Percentiles rank a stretch among this genome's conserved stretches.
Conservation (phyloP, 2,888 invertebrate species). For the Leucophenga maculata region DNA sequence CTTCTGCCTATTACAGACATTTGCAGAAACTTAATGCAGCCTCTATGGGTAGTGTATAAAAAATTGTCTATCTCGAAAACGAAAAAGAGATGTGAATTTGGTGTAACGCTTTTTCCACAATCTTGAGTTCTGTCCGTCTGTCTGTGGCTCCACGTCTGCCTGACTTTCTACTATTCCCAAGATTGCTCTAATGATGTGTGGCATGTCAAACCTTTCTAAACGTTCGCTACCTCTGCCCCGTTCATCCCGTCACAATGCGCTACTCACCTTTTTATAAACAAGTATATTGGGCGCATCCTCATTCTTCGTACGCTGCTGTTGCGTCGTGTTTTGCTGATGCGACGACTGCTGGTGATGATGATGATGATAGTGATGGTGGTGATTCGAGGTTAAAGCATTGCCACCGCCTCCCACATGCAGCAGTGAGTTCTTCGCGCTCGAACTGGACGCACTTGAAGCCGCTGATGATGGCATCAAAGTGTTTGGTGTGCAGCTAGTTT, state of each 20-base stretch:
- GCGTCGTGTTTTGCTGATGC: constrained; percentile 25
- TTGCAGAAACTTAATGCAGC: too few species aligned
- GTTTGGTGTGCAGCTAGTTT: background rate
- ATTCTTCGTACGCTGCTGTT: constrained; percentile 61
- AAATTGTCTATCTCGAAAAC: too few species aligned
- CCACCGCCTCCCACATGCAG: background rate
- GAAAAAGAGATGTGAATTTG: too few species aligned
- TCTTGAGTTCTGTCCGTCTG: too few species aligned
- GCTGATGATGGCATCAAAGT: constrained; percentile 1
- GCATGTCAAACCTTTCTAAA: too few species aligned
- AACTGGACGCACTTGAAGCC: background rate
- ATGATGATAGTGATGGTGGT: constrained; percentile 11
- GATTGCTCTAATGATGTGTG: too few species aligned
- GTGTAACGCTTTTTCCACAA: too few species aligned
- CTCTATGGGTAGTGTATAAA: too few species aligned
- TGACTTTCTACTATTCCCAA: too few species aligned
- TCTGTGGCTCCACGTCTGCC: too few species aligned
- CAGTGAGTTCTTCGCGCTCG: background rate
- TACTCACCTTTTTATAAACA: constrained; percentile 86
- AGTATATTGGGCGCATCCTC: constrained; percentile 91
- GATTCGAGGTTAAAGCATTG: background rate
- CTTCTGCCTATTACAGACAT: too few species aligned
- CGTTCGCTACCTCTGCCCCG: too few species aligned
- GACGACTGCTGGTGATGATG: constrained; percentile 29
- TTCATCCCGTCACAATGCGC: background rate